A percentile compares a stretch with the other conserved stretches of the same genome.
phyloP scores from a whole-genome alignment of 2,113 vertebrate genomes.

The Hylia prasina region DNA sequence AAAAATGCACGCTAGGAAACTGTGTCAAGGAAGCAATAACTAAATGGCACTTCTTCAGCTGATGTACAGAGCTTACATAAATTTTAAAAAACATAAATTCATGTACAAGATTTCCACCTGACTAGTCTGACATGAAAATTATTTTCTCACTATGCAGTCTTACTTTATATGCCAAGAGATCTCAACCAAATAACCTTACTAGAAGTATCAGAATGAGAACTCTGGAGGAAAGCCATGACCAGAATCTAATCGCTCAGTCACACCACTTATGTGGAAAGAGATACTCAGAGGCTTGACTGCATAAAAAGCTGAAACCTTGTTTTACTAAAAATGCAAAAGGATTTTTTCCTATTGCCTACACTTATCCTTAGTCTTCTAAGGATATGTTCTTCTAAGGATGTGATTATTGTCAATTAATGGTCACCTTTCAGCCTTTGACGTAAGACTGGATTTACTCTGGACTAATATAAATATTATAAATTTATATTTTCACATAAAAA shows the following conservation, averaged over 20 bases:
- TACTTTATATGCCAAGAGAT: background rate
- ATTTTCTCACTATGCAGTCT: background rate
- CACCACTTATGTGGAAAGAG: background rate
- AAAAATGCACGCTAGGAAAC: background rate
- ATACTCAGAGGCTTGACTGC: background rate
- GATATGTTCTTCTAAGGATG: background rate
- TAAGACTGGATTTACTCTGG: background rate
- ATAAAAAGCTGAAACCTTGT: background rate
- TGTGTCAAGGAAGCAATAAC: background rate
- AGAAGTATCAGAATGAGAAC: background rate
- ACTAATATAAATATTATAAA: background rate
- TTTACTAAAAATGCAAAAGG: background rate
- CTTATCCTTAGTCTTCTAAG: background rate
- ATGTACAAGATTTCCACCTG: background rate
- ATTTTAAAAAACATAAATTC: background rate
- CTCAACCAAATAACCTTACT: background rate
- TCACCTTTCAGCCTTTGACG: background rate
- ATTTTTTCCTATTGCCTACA: background rate
- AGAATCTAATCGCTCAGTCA: background rate
- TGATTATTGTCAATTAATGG: background rate
- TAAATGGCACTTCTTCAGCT: background rate
- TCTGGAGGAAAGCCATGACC: background rate
- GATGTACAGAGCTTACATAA: background rate
- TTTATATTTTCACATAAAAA: background rate
- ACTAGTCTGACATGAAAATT: background rate